Evolutionary conservation across 2,888 invertebrate genomes (phyloP), one percentile per base, ranked within the genome.

Genomic region (Lampropteryx suffumata): DNA sequence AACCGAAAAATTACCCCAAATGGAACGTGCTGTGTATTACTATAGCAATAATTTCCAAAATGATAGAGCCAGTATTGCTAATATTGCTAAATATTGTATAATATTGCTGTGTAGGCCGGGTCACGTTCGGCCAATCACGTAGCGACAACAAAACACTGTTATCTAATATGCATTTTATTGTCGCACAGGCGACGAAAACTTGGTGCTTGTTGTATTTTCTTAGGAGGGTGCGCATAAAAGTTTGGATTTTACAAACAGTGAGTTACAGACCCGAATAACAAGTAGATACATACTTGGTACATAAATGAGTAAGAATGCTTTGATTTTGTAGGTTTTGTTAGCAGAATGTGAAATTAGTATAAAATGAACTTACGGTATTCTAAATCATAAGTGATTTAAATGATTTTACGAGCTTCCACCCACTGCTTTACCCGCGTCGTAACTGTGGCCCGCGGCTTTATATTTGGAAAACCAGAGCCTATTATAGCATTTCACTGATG

Each of bases 111-210:
- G 47, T 17, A 45, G 60, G 44, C 42, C 49, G 26, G 47, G 52
- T 37, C 68, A 65, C 67, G 71, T 65, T 41, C 62, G 64, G 65
- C 77, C 81, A 82, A 87, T 87, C 89, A 88, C 88, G 89, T 86
- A 76, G 71, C 52, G 66, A 66, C 79, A 71, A 85, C 89, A 89
- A 88, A 89, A 86, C 76, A 85, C 69, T 64, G 76, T 82, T 85
- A 86, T 88, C 79, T 87, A 87, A 87, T 88, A 89, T 88, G 87
- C 87, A 88, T 89, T 86, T 86, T 86, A 86, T 82, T 84, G 82
- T 78, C 68, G 73, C 76, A 72, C 72, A 67, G 69, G 73, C 73
- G 74, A 72, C 76, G 73, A 74, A 71, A 77, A 72, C 72, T 69
- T 59, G 57, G 67, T 46, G 59, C 62, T 59, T 59, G 61, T 62